Evolutionary conservation across 2,113 vertebrate genomes (phyloP).

Genomic region (Hipposideros armiger): DNA sequence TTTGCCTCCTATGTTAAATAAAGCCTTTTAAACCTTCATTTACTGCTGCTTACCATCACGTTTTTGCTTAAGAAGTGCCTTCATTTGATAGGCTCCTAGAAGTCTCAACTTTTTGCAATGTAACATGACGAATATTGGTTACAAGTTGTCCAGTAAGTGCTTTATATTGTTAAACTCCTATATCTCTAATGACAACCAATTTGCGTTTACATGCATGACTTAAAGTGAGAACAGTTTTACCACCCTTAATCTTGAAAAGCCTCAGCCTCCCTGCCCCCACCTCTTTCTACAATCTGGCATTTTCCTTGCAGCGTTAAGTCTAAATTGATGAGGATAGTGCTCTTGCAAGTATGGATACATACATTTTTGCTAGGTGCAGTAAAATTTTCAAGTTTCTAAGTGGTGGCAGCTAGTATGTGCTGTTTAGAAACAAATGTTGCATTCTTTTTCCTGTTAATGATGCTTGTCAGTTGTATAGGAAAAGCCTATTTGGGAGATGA

Average conservation of each 20-base stretch:
- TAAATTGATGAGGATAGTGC: conserved; percentile 67
- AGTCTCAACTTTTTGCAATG: conserved; percentile 53
- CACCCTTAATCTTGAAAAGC: conserved; percentile 49
- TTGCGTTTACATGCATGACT: conserved; percentile 17
- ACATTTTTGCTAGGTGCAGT: conserved; percentile 46
- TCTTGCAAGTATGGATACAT: not conserved
- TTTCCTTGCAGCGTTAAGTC: conserved; percentile 72
- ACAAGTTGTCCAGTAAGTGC: conserved; percentile 41
- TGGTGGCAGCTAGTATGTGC: conserved; percentile 1
- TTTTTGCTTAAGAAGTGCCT: conserved; percentile 50
- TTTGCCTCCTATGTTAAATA: not conserved
- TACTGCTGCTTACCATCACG: conserved; percentile 12
- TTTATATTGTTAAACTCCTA: conserved; percentile 30
- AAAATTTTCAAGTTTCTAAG: conserved; percentile 16
- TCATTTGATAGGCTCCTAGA: conserved; percentile 11
- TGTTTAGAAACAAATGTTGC: conserved; percentile 28
- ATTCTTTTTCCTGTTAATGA: conserved; percentile 4
- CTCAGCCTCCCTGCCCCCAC: not conserved
- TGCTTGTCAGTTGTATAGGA: not conserved
- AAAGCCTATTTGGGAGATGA: conserved; percentile 42
- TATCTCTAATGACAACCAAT: conserved; percentile 10
- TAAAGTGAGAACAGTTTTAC: conserved; percentile 26
- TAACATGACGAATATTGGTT: not conserved
- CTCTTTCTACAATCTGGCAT: conserved; percentile 43
- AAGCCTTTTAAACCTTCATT: conserved; percentile 57